Evolutionary conservation across 2,888 invertebrate species (phyloP).

Genomic region (Ernsta delagoae): DNA sequence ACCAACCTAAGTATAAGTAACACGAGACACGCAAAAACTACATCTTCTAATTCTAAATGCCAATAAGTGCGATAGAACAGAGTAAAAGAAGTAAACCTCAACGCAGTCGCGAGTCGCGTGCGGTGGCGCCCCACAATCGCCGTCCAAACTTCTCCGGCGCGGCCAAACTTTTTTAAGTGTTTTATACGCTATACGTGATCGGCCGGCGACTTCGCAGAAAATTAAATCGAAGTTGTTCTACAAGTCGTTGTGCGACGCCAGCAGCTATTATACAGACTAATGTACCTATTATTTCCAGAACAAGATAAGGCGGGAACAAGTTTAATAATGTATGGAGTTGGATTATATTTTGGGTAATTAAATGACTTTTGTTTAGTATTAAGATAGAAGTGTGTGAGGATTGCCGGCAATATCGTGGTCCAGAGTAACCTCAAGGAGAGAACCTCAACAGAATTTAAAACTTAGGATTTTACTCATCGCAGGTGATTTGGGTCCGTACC

Average conservation of each 20-base stretch:
- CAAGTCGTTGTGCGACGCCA: constrained; percentile 4
- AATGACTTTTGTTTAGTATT: background rate
- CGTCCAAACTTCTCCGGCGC: background rate
- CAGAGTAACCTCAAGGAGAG: no score
- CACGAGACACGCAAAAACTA: no score
- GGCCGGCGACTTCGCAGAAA: constrained; percentile 7
- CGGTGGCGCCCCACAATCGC: background rate
- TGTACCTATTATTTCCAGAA: background rate
- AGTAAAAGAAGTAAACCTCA: no score
- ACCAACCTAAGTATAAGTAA: no score
- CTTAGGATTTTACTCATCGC: no score
- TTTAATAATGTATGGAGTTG: background rate
- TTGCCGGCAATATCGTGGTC: background rate
- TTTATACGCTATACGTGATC: constrained; percentile 28
- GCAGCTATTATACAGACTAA: constrained; percentile 1
- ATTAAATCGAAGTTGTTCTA: constrained; percentile 26
- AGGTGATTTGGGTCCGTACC: no score
- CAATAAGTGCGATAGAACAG: background rate
- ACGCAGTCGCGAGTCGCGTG: background rate
- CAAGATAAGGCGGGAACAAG: background rate
- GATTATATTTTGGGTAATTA: background rate
- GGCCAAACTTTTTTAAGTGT: constrained; percentile 20
- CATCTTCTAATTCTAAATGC: no score
- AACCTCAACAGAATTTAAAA: no score
- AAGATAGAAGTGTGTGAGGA: background rate